Base-by-base conservation (phyloP, 2,888 invertebrate genomes). In the Dendrolimus houi region DNA sequence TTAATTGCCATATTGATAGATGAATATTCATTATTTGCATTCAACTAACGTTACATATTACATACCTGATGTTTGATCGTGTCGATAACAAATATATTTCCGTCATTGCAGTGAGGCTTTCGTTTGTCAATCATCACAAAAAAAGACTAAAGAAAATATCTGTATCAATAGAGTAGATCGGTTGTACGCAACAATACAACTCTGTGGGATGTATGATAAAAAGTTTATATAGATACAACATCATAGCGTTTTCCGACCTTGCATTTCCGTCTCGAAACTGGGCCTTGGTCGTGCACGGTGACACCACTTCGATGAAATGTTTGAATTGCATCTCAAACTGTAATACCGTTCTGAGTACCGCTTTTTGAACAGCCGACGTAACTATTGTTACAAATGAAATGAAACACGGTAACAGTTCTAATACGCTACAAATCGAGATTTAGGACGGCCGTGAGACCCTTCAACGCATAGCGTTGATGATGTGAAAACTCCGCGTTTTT, bases 281-380 rank as follows among this genome's bases (percentile, higher is more conserved):
- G 82, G 82, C 80, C 81, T 72, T 75, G 78, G 80, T 87, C 85
- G 85, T 86, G 84, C 74, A 72, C 64, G 70, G 69, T 72, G 74
- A 81, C 79, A 72, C 77, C 67, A 83, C 71, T 80, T 78, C 71
- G 70, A 63, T 71, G 62, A 77, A 64, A 75, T 69, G 67, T 72
- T 75, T 77, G 79, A 77, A 83, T 85, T 84, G 81, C 83, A 83
- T 78, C 73, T 79, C 65, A 65, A 67, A 70, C 72, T 68, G 75
- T 78, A 75, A 81, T 83, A 87, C 86, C 85, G 86, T 83, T 86
- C 68, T 62, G 66, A 76, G 79, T 85, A 85, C 83, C 85, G 85
- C 79, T 85, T 72, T 8, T 47, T 47, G 66, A 72, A 74, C 70
- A 63, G 68, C 70, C 71, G 71, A 75, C 75, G 79, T 79, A 77